Evolutionary conservation across 2,113 vertebrate species (phyloP).

Genomic region (Phyllostomus discolor): DNA sequence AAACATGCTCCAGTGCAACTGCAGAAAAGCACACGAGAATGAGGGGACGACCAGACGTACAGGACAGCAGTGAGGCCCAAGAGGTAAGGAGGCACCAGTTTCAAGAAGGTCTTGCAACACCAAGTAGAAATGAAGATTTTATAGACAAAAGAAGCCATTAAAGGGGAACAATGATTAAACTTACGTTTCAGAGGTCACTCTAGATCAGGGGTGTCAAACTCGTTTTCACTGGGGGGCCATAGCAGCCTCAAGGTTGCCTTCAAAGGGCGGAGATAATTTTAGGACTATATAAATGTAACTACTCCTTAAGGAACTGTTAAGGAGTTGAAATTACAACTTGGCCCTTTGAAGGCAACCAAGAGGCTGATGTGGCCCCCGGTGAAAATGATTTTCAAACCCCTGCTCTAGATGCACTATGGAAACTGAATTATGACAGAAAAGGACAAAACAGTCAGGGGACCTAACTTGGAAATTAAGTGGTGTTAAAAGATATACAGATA

Average conservation of each 20-base stretch:
- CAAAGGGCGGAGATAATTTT: too few relatives aligned
- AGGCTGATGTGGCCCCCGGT: too few relatives aligned
- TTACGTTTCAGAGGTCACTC: not conserved
- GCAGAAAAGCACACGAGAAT: not conserved
- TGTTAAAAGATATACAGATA: not conserved
- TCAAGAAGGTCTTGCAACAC: not conserved
- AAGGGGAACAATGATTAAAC: not conserved
- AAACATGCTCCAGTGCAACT: not conserved
- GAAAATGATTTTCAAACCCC: too few relatives aligned
- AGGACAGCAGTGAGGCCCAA: not conserved
- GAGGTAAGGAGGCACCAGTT: not conserved
- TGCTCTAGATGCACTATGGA: not conserved
- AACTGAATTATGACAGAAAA: not conserved
- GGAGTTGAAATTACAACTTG: too few relatives aligned
- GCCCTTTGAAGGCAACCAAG: too few relatives aligned
- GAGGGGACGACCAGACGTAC: rapidly evolving
- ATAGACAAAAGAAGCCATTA: not conserved
- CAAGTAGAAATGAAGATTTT: not conserved
- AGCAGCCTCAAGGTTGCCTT: too few relatives aligned
- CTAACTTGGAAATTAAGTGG: not conserved
- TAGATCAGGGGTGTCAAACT: not conserved
- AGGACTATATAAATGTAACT: too few relatives aligned
- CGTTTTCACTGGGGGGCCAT: too few relatives aligned
- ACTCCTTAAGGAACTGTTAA: too few relatives aligned
- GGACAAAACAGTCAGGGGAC: not conserved